A percentile compares a stretch with the other conserved stretches of the same genome.
phyloP scores from a whole-genome alignment of 2,888 invertebrate species.

The Vandiemenella viatica region DNA sequence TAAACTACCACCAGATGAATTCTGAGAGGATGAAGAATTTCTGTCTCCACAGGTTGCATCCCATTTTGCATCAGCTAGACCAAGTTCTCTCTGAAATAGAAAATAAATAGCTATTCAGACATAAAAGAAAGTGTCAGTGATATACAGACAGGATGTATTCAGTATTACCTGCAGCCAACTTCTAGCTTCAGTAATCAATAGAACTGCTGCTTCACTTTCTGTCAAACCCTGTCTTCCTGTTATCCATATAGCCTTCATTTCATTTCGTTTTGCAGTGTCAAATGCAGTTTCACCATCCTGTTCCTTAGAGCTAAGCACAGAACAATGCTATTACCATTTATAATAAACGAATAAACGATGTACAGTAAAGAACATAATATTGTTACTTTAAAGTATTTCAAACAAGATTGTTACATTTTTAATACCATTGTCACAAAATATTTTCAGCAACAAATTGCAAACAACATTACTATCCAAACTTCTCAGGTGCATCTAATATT shows the following conservation, averaged over 20 bases:
- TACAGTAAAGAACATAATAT: no score
- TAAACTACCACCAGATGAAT: no score
- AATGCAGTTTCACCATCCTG: conserved; percentile 50
- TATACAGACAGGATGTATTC: not conserved
- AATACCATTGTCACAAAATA: no score
- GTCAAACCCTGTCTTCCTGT: conserved; percentile 68
- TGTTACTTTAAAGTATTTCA: no score
- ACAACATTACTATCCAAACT: no score
- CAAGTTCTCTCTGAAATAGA: conserved; percentile 51
- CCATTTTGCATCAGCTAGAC: conserved; percentile 25
- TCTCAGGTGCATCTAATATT: no score
- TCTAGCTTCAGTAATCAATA: conserved; percentile 66
- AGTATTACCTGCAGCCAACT: conserved; percentile 35
- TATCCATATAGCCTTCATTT: conserved; percentile 57
- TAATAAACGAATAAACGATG: no score
- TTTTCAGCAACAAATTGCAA: no score
- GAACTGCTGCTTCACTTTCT: conserved; percentile 61
- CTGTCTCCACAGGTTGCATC: no score
- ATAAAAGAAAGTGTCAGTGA: not conserved
- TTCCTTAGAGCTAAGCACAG: conserved; percentile 43
- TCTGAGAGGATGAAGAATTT: no score
- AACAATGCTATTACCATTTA: conserved; percentile 1
- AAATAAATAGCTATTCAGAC: not conserved
- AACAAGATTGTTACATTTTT: no score
- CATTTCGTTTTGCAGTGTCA: conserved; percentile 49